Evolutionary conservation across 2,113 vertebrate species (phyloP).

Genomic region (Prolemur simus): DNA sequence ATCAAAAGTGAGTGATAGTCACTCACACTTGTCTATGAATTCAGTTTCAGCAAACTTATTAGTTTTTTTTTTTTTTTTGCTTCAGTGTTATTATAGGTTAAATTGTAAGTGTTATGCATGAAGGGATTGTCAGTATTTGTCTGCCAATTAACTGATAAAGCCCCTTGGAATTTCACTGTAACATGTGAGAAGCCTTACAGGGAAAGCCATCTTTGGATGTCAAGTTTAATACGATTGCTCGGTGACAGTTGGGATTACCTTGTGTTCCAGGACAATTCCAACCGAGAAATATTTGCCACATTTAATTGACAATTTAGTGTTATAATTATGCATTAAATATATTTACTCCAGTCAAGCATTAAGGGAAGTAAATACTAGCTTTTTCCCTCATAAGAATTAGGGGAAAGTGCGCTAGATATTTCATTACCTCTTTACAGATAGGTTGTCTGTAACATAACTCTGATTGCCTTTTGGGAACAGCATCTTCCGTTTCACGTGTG

Average conservation of each 20-base stretch:
- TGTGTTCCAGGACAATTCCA: slow-evolving; percentile 63
- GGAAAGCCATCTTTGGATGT: slow-evolving; percentile 71
- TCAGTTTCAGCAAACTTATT: not conserved
- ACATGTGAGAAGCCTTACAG: slow-evolving; percentile 50
- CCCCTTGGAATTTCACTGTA: slow-evolving; percentile 68
- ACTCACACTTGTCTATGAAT: not conserved
- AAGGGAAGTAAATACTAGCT: slow-evolving; percentile 70
- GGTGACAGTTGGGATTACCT: slow-evolving; percentile 71
- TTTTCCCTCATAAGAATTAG: not conserved
- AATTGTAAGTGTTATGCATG: slow-evolving; percentile 46
- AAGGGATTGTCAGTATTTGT: slow-evolving; percentile 69
- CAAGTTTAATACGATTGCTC: slow-evolving; percentile 63
- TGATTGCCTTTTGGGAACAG: not conserved
- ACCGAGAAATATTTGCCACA: slow-evolving; percentile 62
- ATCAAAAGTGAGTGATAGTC: not conserved
- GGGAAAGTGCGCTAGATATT: not conserved
- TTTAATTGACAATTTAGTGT: slow-evolving; percentile 77
- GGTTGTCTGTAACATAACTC: not conserved
- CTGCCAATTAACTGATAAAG: slow-evolving; percentile 75
- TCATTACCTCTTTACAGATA: not conserved
- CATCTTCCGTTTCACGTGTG: not conserved
- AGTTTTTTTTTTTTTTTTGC: not conserved
- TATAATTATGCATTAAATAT: slow-evolving; percentile 70
- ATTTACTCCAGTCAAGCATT: slow-evolving; percentile 67
- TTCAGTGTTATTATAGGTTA: not conserved